phyloP scores from a whole-genome alignment of 2,113 vertebrate genomes.

The Scalopus aquaticus region DNA sequence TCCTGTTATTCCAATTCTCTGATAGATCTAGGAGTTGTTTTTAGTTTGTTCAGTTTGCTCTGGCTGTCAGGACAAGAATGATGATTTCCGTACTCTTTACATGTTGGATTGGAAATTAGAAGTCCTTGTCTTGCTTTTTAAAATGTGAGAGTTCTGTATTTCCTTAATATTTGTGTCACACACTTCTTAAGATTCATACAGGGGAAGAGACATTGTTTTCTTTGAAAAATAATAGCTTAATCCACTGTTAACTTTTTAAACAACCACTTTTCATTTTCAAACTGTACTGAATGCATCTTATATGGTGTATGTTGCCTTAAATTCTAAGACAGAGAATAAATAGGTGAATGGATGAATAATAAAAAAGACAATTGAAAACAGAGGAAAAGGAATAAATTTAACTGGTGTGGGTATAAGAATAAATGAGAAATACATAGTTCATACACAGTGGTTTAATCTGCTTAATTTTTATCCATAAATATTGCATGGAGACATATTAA shows the following conservation, averaged over 20 bases:
- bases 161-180: constrained; percentile 67
- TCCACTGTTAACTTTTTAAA: background rate
- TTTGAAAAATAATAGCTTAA: background rate
- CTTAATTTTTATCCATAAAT: background rate
- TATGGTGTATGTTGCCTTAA: background rate
- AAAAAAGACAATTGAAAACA: constrained; percentile 53
- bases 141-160: constrained; percentile 22
- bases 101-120: background rate
- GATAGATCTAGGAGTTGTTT: background rate
- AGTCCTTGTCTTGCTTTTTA: constrained; percentile 43
- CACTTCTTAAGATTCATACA: constrained; percentile 51
- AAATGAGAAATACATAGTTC: background rate
- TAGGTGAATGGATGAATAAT: background rate
- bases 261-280: background rate
- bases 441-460: background rate
- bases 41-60: background rate
- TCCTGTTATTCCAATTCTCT: background rate
- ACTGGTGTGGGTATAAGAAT: constrained; percentile 14
- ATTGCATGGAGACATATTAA: background rate
- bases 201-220: constrained; percentile 61
- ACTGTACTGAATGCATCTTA: background rate
- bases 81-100: background rate
- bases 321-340: background rate
- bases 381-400: constrained; percentile 62
- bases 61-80: background rate